Evolutionary conservation across 2,888 invertebrate genomes (phyloP).

Genomic region (Anoplius nigerrimus): DNA sequence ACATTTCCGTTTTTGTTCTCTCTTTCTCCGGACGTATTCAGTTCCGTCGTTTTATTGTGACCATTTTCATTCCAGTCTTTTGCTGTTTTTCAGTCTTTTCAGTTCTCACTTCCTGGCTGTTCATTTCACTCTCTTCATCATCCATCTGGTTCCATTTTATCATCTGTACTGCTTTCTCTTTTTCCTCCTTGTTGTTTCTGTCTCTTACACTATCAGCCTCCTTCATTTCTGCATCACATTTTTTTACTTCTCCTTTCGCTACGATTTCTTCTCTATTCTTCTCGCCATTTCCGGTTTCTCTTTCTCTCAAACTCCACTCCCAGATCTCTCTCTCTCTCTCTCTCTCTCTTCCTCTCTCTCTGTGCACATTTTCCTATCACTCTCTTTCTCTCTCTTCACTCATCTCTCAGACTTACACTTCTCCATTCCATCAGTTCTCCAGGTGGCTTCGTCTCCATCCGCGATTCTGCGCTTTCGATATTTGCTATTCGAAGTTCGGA

Average conservation of each 20-base stretch:
- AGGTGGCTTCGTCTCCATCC: constrained; percentile 14
- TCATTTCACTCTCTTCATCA: neutral
- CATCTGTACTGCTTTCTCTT: too few species aligned
- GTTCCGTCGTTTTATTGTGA: too few species aligned
- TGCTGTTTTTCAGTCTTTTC: neutral
- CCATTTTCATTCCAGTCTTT: neutral
- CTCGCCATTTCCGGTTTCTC: neutral
- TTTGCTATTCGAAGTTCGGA: constrained; percentile 37
- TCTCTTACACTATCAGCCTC: too few species aligned
- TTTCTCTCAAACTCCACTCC: constrained; percentile 6
- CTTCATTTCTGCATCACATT: neutral
- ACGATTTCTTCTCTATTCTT: too few species aligned
- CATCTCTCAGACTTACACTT: neutral
- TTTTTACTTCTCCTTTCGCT: neutral
- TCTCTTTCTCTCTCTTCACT: constrained; percentile 11
- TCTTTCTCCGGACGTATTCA: too few species aligned
- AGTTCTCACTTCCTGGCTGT: neutral
- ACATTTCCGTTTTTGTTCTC: too few species aligned
- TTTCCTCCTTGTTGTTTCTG: too few species aligned
- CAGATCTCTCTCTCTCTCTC: constrained; percentile 23
- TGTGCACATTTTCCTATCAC: constrained; percentile 11
- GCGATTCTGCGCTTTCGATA: constrained; percentile 37
- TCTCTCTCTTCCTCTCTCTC: constrained; percentile 10
- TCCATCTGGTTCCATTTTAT: neutral
- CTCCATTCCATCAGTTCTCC: neutral